These are phyloP conservation scores for Aradophagus sp. DNA, from an alignment of 1,140 invertebrate genomes.

Conservation along the genomic window DNA sequence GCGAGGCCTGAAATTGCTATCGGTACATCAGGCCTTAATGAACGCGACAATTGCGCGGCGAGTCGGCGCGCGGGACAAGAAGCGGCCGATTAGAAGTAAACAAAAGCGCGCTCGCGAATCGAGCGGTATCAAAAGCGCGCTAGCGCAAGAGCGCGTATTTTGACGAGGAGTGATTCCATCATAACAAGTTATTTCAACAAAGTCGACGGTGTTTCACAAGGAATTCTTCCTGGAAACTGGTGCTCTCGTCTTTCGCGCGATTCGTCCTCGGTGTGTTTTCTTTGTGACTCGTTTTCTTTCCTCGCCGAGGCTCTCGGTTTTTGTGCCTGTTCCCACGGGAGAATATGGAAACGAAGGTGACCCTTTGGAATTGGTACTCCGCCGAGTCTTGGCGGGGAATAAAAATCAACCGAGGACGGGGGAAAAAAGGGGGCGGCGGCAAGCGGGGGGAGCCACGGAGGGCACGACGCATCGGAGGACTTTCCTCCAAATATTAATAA, in stretches of 20 bases:
- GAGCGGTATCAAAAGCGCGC: conserved; percentile 10
- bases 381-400: conserved; percentile 31
- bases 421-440: no score
- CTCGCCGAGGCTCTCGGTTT: conserved; percentile 45
- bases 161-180: conserved; percentile 55
- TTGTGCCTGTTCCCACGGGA: conserved; percentile 63
- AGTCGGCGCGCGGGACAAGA: not conserved
- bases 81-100: no score
- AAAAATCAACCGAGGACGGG: no score
- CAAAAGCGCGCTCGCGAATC: no score
- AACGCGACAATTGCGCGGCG: not conserved
- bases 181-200: conserved; percentile 62
- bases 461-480: conserved; percentile 47
- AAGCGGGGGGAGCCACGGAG: conserved; percentile 11
- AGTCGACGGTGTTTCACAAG: conserved; percentile 59
- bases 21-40: no score
- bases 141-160: conserved; percentile 33
- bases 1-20: no score
- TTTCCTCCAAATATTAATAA: conserved; percentile 72
- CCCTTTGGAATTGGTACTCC: conserved; percentile 55
- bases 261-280: conserved; percentile 60
- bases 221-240: conserved; percentile 66
- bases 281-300: conserved; percentile 62
- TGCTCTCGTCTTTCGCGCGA: conserved; percentile 58
- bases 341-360: conserved; percentile 58